Conservation (phyloP, 2,113 vertebrate species). For the Tetrax tetrax region DNA sequence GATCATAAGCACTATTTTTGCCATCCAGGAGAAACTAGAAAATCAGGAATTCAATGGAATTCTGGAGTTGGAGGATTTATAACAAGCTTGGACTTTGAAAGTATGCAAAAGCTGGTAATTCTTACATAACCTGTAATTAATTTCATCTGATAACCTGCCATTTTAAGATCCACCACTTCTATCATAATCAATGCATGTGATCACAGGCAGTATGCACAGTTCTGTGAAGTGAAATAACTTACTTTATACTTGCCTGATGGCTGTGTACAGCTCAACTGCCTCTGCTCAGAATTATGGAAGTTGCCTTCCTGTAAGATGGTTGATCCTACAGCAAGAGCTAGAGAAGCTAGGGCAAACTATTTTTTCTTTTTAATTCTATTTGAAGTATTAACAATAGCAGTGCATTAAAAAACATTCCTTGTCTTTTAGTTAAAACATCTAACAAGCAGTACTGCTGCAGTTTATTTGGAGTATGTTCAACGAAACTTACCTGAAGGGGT, state of each 20-base stretch:
- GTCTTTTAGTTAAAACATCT: slow-evolving; percentile 83
- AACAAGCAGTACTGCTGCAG: slow-evolving; percentile 88
- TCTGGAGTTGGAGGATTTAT: background rate
- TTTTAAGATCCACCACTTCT: background rate
- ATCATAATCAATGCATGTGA: background rate
- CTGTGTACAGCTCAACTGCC: background rate
- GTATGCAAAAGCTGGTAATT: background rate
- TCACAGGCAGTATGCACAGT: background rate
- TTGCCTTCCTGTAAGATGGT: background rate
- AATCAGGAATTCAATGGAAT: background rate
- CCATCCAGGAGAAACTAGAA: background rate
- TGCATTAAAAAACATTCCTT: background rate
- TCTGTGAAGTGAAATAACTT: background rate
- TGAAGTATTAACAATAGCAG: background rate
- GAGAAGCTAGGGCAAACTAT: background rate
- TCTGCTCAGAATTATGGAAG: background rate
- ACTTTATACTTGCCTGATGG: rapidly evolving
- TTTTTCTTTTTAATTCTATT: background rate
- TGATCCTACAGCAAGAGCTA: background rate
- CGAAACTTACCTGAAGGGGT: slow-evolving; percentile 96
- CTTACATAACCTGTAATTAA: background rate
- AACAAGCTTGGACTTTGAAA: background rate
- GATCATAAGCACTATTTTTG: background rate
- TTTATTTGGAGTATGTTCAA: slow-evolving; percentile 95
- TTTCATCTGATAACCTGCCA: background rate